Percentiles rank a stretch among this genome's conserved stretches.
phyloP scores from a whole-genome alignment of 1,140 invertebrate species.

The Pseudomyrmex flavicornis region DNA sequence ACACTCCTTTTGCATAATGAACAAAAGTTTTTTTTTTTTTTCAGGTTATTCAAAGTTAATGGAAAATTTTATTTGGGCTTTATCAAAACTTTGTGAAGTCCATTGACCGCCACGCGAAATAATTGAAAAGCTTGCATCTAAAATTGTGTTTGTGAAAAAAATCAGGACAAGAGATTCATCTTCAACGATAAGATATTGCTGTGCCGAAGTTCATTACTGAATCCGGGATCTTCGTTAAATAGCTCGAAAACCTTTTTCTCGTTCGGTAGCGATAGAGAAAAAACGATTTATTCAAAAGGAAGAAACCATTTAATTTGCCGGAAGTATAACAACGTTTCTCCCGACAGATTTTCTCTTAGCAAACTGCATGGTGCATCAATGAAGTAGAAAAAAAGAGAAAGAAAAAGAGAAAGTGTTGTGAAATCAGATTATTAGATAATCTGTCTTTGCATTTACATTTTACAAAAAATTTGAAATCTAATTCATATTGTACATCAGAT shows the following conservation, averaged over 20 bases:
- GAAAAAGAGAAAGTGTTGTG: too few species aligned
- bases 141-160: constrained; percentile 21
- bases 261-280: constrained; percentile 23
- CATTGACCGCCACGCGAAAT: background rate
- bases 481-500: too few species aligned
- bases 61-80: constrained; percentile 8
- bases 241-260: constrained; percentile 24
- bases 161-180: constrained; percentile 38
- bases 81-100: constrained; percentile 6
- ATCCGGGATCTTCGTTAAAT: constrained; percentile 35
- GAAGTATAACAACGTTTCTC: constrained; percentile 21
- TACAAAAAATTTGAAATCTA: background rate
- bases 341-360: background rate
- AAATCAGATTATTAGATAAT: too few species aligned
- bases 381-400: background rate
- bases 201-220: constrained; percentile 39
- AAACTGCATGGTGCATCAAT: background rate
- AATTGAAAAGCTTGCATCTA: constrained; percentile 30
- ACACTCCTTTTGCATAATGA: background rate
- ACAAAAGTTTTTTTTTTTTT: background rate
- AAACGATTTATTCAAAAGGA: constrained; percentile 28
- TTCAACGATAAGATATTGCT: constrained; percentile 23
- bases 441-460: background rate
- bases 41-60: background rate
- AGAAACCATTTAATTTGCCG: constrained; percentile 32